Conservation (phyloP, 2,888 invertebrate genomes). For the Melinaea marsaeus region DNA sequence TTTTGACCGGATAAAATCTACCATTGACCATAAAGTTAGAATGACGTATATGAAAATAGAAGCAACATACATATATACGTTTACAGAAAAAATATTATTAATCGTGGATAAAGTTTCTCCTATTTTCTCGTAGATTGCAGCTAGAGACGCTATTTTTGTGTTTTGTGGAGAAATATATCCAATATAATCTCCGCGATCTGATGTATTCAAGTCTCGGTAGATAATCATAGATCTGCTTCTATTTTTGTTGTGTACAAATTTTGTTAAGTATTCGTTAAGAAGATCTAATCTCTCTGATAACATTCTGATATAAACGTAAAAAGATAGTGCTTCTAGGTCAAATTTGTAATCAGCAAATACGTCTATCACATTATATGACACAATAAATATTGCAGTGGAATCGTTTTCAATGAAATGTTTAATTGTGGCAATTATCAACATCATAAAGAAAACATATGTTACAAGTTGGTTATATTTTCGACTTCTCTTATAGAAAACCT, state of each 20-base stretch:
- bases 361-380: not conserved
- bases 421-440: not conserved
- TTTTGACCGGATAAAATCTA: constrained; percentile 43
- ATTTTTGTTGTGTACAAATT: not conserved
- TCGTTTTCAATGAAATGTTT: not conserved
- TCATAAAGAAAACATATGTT: constrained; percentile 9
- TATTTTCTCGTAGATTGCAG: not conserved
- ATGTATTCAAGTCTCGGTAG: not conserved
- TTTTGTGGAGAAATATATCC: not conserved
- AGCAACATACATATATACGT: constrained; percentile 19
- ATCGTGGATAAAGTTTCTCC: not conserved
- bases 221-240: not conserved
- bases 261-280: not conserved
- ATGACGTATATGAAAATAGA: constrained; percentile 50
- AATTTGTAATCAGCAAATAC: not conserved
- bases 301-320: not conserved
- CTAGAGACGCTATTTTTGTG: not conserved
- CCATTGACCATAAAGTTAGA: constrained; percentile 49
- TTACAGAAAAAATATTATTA: not conserved
- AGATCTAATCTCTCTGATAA: constrained; percentile 5
- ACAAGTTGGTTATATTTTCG: constrained; percentile 3
- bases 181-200: not conserved
- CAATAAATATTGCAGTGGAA: not conserved
- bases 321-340: not conserved
- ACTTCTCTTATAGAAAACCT: constrained; percentile 6